phyloP scores from a whole-genome alignment of 2,113 vertebrate species.

The Pagrus major region DNA sequence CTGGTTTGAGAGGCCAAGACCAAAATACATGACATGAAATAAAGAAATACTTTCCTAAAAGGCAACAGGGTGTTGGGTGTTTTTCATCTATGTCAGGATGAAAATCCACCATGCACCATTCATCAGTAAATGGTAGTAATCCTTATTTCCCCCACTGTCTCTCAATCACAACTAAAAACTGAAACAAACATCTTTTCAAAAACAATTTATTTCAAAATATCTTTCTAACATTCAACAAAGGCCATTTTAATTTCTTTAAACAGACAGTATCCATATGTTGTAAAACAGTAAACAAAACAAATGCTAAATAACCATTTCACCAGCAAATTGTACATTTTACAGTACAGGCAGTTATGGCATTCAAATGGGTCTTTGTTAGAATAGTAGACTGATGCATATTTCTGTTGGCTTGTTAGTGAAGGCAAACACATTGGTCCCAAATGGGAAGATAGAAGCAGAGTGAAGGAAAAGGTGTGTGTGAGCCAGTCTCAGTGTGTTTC shows the following conservation, averaged over 20 bases:
- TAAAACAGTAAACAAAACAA: slow-evolving; percentile 32
- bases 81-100: no score
- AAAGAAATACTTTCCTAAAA: background rate
- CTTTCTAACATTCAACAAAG: slow-evolving; percentile 45
- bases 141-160: no score
- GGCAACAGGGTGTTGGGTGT: no score
- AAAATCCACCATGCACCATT: no score
- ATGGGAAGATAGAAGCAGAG: background rate
- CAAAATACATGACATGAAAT: background rate
- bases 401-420: slow-evolving; percentile 55
- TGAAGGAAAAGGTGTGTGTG: background rate
- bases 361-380: slow-evolving; percentile 11
- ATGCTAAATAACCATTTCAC: slow-evolving; percentile 48
- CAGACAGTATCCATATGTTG: slow-evolving; percentile 29
- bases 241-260: background rate
- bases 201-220: slow-evolving; percentile 68
- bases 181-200: slow-evolving; percentile 19
- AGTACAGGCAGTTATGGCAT: slow-evolving; percentile 68
- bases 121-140: background rate
- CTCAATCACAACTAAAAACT: background rate
- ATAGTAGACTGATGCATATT: slow-evolving; percentile 41
- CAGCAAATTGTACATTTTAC: slow-evolving; percentile 32
- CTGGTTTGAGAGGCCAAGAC: background rate
- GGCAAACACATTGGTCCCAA: slow-evolving; percentile 39
- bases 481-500: background rate